Base-by-base conservation (phyloP, 1,140 invertebrate species). In the Venustaconcha ellipsiformis region DNA sequence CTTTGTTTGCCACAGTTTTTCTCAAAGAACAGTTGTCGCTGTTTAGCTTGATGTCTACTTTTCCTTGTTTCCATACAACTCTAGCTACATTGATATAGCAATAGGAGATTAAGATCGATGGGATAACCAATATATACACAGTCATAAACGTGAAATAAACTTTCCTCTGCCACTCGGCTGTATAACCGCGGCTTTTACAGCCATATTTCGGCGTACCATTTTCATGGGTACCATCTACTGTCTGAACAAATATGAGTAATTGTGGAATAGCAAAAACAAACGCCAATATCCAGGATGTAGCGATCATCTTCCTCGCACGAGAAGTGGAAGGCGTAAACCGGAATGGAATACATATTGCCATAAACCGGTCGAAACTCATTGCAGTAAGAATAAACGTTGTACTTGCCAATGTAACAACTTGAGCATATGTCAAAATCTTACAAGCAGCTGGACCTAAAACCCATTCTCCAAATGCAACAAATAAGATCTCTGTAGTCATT, bases 331-430 rank as follows among this genome's bases (percentile, higher is more conserved):
- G 64, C 14, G 72, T 70, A 77, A 90, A 88, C 26, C 84, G 84
- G 26, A 92, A 78, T 2, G 90, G 90, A n/a, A 84, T 83, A 78
- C 91, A 91, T 70, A 92, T 90, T 11, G 91, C 91, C 80, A 90
- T 81, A 75, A 88, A 91, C 15, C 90, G 82, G 72, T 91, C 90
- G 68, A 88, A 89, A 26, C 88, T 89, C 90, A 91, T 91, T 2
- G 88, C 89, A 18, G 90, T 87, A 6, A 91, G 75, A 20, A 91
- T 89, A 80, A 91, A 91, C 1, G 89, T 90, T 1, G 90, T 91
- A 60, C 88, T 89, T 14, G 90, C 88, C 17, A 92, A 80, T 0
- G 90, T 90, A 12, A 91, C 87, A 13, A 88, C 88, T 81, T 91
- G 90, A 23, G 87, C 83, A 76, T 91, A 91, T 4, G 88, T 86